Evolutionary conservation across 1,140 invertebrate genomes (phyloP).

Genomic region (Drosophila oshimai): DNA sequence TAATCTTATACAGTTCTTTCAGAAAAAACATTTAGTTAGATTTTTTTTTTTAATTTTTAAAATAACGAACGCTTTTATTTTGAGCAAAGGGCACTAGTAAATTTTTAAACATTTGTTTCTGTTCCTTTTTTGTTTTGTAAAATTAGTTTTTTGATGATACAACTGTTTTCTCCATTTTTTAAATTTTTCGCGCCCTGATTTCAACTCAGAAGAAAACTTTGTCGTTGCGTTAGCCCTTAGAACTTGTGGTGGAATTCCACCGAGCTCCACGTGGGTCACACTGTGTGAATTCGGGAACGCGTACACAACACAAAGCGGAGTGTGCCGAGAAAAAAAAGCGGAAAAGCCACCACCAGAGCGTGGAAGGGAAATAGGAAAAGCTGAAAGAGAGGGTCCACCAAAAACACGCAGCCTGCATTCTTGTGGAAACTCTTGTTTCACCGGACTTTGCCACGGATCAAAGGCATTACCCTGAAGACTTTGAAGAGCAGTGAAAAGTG

Average conservation of each 20-base stretch:
- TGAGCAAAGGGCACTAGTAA: too few relatives aligned
- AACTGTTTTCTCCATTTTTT: not conserved
- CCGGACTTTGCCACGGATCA: not conserved
- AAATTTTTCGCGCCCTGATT: not conserved
- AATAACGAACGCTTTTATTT: too few relatives aligned
- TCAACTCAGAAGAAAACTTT: not conserved
- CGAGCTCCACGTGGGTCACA: not conserved
- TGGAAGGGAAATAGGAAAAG: not conserved
- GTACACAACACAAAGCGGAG: constrained; percentile 20
- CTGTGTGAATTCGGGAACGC: constrained; percentile 2
- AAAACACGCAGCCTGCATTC: not conserved
- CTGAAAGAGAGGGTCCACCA: not conserved
- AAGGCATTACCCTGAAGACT: not conserved
- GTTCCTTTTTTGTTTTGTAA: not conserved
- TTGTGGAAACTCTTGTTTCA: not conserved
- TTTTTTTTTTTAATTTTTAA: not conserved
- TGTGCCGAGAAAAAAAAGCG: constrained; percentile 16
- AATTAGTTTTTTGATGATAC: not conserved
- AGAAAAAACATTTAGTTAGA: too few relatives aligned
- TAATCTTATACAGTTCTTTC: too few relatives aligned
- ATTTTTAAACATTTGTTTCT: too few relatives aligned
- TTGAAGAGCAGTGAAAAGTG: too few relatives aligned
- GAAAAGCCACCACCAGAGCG: constrained; percentile 24
- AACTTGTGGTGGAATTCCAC: not conserved
- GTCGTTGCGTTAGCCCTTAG: not conserved